Evolutionary conservation across 2,113 vertebrate species (phyloP), one percentile per base, ranked within the genome.

Genomic region (Genyomyrus donnyi): DNA sequence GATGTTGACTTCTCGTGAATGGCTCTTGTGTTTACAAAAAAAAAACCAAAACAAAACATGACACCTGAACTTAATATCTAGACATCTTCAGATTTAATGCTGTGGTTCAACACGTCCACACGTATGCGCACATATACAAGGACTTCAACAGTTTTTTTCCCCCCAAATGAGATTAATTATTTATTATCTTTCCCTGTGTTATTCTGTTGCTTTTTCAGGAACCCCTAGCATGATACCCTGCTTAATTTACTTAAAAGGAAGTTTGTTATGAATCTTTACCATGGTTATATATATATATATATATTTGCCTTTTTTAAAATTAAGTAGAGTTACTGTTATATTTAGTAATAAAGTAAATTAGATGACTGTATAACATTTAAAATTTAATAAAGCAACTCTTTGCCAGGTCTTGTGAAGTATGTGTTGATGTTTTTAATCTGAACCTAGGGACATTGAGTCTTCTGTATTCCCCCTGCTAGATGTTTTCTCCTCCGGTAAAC

Each of bases 401-500:
- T 62, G 31, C 35, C 31, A 42, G 74, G 6, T 80, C 35, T 39
- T 80, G 13, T 42, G 74, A 80, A 42, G 27, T 42, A 80, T 42
- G 35, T 42, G 35, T 42, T 80, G 74, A 42, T 80, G 74, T 42
- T 39, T 77, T 80, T 35, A 15, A 80, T 80, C 15, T 42, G 74
- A 80, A 42, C 74, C 31, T 42, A 10, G 19, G 13, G 58, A 91
- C 93, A 91, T 39, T 86, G 46, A 50, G 9, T 80, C 89, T n/a
- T 93, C 31, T 84, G 4, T 89, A 45, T 90, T 53, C 66, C 19
- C 89, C 88, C 53, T 91, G 91, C 93, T 95, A 99, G 98, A 99
- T 99, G 98, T 99, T 99, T 95, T 99, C 98, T n/a, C 98, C 98
- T 93, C 98, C 98, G 96, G 98, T 98, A 92, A 97, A 96, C 91